These are phyloP conservation scores for Loriculus beryllinus DNA, from an alignment of 2,797 vertebrate genomes.

Conservation along the genomic window DNA sequence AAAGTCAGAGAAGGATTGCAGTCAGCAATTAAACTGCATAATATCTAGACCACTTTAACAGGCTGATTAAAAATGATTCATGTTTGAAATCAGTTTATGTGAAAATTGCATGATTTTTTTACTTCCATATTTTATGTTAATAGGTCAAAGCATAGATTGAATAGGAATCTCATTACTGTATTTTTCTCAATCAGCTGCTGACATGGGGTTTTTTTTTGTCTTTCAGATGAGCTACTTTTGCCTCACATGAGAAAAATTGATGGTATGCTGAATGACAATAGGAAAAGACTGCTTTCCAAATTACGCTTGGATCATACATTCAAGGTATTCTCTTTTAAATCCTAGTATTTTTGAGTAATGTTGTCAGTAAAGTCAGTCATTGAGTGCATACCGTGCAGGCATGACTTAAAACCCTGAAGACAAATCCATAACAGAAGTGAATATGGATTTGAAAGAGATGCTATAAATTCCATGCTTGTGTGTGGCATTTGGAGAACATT, in stretches of 20 bases:
- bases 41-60: background rate
- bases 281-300: constrained; percentile 90
- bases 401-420: background rate
- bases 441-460: constrained; percentile 16
- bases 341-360: background rate
- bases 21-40: background rate
- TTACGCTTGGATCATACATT: constrained; percentile 89
- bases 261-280: constrained; percentile 92
- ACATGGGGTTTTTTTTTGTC: background rate
- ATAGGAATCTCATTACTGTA: background rate
- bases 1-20: background rate
- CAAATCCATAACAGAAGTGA: constrained; percentile 3
- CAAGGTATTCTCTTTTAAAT: constrained; percentile 80
- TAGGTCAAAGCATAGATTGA: background rate
- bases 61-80: background rate
- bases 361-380: background rate
- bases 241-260: constrained; percentile 96
- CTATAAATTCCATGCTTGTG: background rate
- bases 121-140: background rate
- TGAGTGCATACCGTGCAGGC: background rate
- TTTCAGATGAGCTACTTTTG: constrained; percentile 91
- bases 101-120: background rate
- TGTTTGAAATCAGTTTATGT: background rate
- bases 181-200: background rate
- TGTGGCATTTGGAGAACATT: constrained; percentile 16